These are phyloP conservation scores for Coptodon bakossiorum DNA, from an alignment of 2,113 vertebrate genomes.

Conservation along the genomic window DNA sequence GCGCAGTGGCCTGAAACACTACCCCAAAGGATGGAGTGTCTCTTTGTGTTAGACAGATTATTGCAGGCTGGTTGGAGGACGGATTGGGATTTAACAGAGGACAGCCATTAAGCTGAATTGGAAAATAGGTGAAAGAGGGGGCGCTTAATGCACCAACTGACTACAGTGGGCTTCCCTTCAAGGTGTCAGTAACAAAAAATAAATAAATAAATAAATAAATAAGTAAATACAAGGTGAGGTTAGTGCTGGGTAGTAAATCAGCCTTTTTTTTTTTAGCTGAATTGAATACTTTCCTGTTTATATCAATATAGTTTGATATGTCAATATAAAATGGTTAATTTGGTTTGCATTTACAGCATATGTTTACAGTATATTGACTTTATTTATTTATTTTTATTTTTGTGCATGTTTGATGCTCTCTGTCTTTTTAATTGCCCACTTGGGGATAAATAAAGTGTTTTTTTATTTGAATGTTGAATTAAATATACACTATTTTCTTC, in stretches of 20 bases:
- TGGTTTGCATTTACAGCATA: background rate
- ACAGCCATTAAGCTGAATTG: background rate
- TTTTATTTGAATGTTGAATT: background rate
- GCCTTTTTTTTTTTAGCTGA: background rate
- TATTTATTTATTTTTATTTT: background rate
- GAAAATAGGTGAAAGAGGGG: background rate
- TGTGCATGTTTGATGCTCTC: background rate
- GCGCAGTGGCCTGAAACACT: conserved; percentile 24
- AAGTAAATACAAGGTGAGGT: background rate
- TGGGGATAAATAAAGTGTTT: background rate
- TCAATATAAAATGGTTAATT: background rate
- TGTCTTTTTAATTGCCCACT: background rate
- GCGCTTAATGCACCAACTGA: background rate
- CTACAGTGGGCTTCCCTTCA: background rate
- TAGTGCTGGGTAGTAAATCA: background rate
- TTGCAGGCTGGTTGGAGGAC: conserved; percentile 27
- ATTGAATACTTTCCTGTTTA: background rate
- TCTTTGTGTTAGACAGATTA: conserved; percentile 40
- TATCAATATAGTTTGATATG: background rate
- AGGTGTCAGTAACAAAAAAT: background rate
- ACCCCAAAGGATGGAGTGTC: conserved; percentile 3
- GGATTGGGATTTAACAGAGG: conserved; percentile 12
- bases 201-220: background rate
- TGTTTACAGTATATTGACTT: background rate
- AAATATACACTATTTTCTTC: background rate